Base-by-base conservation (phyloP, 2,888 invertebrate genomes). In the Xestia xanthographa region DNA sequence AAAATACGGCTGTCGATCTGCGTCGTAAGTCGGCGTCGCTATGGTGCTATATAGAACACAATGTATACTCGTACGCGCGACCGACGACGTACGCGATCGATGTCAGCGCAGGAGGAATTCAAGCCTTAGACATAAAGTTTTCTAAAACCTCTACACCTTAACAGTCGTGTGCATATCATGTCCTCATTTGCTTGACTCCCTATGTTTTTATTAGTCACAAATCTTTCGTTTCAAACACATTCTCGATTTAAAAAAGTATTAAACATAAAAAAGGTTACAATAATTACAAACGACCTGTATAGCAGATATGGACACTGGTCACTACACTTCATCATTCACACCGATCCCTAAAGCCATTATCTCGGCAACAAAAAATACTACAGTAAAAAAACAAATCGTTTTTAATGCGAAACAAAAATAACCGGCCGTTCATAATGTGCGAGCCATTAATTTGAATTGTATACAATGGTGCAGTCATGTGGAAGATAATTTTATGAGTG, bases 391-490 rank as follows among this genome's bases (percentile, higher is more conserved):
- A 91, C 89, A 90, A 91, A 91, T 88, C 83, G 66, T 83, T 90
- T 90, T 91, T 93, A 92, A 92, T 92, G 90, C 86, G 83, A 84
- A 89, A 91, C 90, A 90, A 90, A 92, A 94, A 94, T 94, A 94
- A 89, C 93, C 86, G 88, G 83, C 77, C 88, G 90, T 91, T 90
- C 88, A 89, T 90, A 91, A 90, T 90, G 90, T 90, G 88, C 90
- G 86, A 90, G 84, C 92, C 91, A 94, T 93, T 93, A 92, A 92
- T 92, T 92, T 91, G 86, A 90, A 91, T 90, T 91, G 92, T 92
- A 89, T 87, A 91, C 91, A 84, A 88, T 87, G 83, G 84, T 80
- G 88, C 90, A 89, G 87, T 90, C 90, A 87, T 88, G 89, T 89
- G 88, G 83, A 90, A 90, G 89, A 90, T 87, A 85, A 90, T 90